Conservation (phyloP, 2,113 vertebrate genomes). For the Circaetus cinerascens region DNA sequence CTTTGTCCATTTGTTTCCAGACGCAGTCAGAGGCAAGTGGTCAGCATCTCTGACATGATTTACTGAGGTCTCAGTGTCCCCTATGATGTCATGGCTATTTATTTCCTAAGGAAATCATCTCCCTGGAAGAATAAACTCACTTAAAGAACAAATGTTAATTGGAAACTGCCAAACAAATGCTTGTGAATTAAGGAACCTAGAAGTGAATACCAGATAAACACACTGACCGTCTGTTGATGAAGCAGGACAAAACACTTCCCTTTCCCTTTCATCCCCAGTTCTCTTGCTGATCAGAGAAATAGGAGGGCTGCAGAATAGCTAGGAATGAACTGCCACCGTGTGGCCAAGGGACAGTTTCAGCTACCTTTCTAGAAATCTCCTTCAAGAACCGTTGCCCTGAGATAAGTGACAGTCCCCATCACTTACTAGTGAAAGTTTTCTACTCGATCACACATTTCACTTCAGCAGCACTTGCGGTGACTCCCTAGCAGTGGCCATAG, state of each 20-base stretch:
- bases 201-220: background rate
- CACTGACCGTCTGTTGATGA: background rate
- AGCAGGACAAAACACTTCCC: background rate
- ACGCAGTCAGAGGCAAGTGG: background rate
- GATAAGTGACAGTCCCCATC: background rate
- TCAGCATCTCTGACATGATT: background rate
- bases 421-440: background rate
- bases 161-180: background rate
- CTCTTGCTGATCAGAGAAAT: background rate
- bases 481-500: background rate
- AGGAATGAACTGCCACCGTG: constrained; percentile 65
- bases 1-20: background rate
- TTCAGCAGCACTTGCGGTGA: rapidly evolving
- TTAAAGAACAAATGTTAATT: background rate
- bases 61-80: background rate
- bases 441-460: background rate
- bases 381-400: background rate
- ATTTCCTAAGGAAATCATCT: background rate
- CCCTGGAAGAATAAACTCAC: background rate
- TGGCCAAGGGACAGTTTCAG: constrained; percentile 15
- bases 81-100: background rate
- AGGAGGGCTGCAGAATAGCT: constrained; percentile 22
- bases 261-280: background rate
- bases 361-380: background rate
- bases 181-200: background rate